These are phyloP conservation scores for Neomorphus geoffroyi DNA, from an alignment of 2,797 vertebrate species.

Conservation along the genomic window DNA sequence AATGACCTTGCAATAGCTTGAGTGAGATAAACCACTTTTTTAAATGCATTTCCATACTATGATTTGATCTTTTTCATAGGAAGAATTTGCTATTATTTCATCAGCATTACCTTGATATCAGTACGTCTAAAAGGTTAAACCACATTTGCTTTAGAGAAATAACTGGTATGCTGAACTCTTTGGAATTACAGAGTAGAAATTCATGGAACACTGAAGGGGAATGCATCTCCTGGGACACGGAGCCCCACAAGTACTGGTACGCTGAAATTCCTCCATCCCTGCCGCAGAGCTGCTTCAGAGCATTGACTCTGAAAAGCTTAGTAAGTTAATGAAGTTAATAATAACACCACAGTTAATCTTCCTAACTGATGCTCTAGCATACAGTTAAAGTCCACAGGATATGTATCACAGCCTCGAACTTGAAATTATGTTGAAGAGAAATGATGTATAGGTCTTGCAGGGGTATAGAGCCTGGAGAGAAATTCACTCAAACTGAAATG, in stretches of 20 bases:
- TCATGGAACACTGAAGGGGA: neutral
- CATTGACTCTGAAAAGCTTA: neutral
- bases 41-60: neutral
- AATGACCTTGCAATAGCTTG: neutral
- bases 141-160: neutral
- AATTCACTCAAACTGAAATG: neutral
- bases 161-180: neutral
- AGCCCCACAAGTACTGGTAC: neutral
- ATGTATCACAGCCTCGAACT: neutral
- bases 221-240: rapidly evolving
- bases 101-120: neutral
- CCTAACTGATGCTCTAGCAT: neutral
- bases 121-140: neutral
- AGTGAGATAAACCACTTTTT: neutral
- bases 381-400: neutral
- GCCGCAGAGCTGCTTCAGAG: neutral
- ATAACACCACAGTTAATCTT: neutral
- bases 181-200: neutral
- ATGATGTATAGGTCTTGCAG: neutral
- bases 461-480: neutral
- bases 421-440: neutral
- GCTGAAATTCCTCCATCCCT: neutral
- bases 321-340: neutral
- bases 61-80: neutral
- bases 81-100: neutral